These are phyloP conservation scores for Sialis fuliginosa DNA, from an alignment of 2,888 invertebrate species.

Conservation along the genomic window DNA sequence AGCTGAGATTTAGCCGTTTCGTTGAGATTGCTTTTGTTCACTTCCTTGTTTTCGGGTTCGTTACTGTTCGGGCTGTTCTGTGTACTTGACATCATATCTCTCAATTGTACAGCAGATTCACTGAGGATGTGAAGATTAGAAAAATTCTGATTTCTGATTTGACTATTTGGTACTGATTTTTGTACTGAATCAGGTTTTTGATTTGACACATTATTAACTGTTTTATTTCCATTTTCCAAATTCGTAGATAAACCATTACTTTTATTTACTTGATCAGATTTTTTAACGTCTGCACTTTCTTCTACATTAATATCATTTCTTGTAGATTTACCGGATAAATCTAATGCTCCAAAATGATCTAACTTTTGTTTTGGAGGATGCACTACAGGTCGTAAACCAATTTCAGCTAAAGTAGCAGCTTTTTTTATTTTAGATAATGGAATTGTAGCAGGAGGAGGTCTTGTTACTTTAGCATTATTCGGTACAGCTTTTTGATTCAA, in stretches of 20 bases:
- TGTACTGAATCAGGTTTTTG: background rate
- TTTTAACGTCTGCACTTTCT: slow-evolving; percentile 10
- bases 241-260: background rate
- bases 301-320: slow-evolving; percentile 9
- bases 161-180: slow-evolving; percentile 8
- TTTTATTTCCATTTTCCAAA: slow-evolving; percentile 7
- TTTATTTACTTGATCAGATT: slow-evolving; percentile 7
- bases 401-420: slow-evolving; percentile 15
- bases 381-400: background rate
- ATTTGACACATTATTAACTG: slow-evolving; percentile 7
- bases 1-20: too few species aligned
- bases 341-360: slow-evolving; percentile 33
- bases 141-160: slow-evolving; percentile 13
- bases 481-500: slow-evolving; percentile 3
- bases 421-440: slow-evolving; percentile 31
- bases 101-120: slow-evolving; percentile 19
- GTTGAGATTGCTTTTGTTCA: too few species aligned
- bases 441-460: slow-evolving; percentile 34
- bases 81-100: slow-evolving; percentile 14
- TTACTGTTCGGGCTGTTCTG: background rate
- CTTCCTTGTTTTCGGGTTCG: too few species aligned
- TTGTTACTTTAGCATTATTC: slow-evolving; percentile 17
- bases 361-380: slow-evolving; percentile 16
- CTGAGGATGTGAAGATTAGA: slow-evolving; percentile 36
- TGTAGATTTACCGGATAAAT: slow-evolving; percentile 28